Evolutionary conservation across 1,140 invertebrate species (phyloP), one percentile per base, ranked within the genome.

Genomic region (Pseudomyrmex concolor): DNA sequence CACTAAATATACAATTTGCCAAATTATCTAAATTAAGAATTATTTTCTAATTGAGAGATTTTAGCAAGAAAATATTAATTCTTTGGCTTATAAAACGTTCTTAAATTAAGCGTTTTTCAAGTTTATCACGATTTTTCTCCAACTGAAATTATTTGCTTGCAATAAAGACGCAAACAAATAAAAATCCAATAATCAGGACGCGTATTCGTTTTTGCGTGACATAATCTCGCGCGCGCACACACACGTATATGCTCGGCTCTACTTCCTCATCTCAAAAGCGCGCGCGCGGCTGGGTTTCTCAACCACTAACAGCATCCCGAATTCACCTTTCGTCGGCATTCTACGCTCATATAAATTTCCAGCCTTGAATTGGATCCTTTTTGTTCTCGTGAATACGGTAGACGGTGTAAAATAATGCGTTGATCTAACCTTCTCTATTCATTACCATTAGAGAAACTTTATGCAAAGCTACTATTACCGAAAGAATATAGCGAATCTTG

Each of bases 271-370:
- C 12, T 19, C 43, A 17, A 50, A 59, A 86, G 43, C n/a, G n/a
- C n/a, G n/a, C n/a, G n/a, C n/a, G n/a, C 54, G 59, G 15, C 8
- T 8, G 7, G 60, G n/a, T 80, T 13, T 25, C 55, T 15, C 76
- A 80, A 60, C 70, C 50, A 7, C 19, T 0, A 10, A 45, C 22
- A 63, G 2, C 63, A 48, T 25, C 50, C 62, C 62, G 12, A 67
- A 66, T n/a, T 34, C n/a, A 76, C 51, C 70, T 76, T 70, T 83
- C 64, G 50, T 77, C 54, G 84, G 12, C 54, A 25, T 22, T 76
- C 77, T 57, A 76, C 84, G 25, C 70, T 25, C 70, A 83, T 22
- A 86, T 86, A 86, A 86, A 86, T 86, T 86, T 86, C 59, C 78
- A 50, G 59, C 70, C 71, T 55, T n/a, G 50, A 19, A 73, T 85